Evolutionary conservation across 2,888 invertebrate species (phyloP).

Genomic region (Rhamnusium bicolor): DNA sequence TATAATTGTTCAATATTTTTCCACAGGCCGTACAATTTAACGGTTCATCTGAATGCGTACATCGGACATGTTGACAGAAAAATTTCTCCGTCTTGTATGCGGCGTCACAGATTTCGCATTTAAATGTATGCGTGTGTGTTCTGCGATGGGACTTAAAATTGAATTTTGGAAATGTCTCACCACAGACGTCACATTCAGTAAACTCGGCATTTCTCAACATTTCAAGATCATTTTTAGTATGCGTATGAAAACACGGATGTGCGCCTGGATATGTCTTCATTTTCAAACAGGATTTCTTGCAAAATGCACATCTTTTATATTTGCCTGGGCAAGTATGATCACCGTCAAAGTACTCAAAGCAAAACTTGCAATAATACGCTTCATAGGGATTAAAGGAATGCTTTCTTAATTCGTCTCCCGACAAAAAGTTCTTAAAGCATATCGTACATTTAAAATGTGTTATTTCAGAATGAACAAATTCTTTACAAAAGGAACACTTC

Average conservation of each 20-base stretch:
- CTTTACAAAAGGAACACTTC: neutral
- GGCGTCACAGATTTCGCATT: neutral
- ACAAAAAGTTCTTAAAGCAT: neutral
- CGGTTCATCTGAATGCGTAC: neutral
- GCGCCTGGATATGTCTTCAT: neutral
- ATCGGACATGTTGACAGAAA: neutral
- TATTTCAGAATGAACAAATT: neutral
- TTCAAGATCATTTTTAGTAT: slow-evolving; percentile 7
- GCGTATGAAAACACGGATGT: slow-evolving; percentile 23
- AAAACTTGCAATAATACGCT: slow-evolving; percentile 17
- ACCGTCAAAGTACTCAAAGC: neutral
- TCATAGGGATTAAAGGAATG: neutral
- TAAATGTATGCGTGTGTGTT: neutral
- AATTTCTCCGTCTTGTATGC: neutral
- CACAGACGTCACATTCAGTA: neutral
- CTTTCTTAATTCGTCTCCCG: neutral
- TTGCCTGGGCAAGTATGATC: slow-evolving; percentile 4
- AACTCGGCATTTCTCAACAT: neutral
- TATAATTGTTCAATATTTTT: neutral
- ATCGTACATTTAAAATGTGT: neutral
- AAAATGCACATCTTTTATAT: slow-evolving; percentile 22
- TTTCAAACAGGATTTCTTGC: neutral
- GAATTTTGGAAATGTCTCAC: neutral
- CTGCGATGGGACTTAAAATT: neutral
- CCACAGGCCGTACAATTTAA: neutral